Conservation (phyloP, 2,797 vertebrate species). For the Muraenolepis orangiensis region DNA sequence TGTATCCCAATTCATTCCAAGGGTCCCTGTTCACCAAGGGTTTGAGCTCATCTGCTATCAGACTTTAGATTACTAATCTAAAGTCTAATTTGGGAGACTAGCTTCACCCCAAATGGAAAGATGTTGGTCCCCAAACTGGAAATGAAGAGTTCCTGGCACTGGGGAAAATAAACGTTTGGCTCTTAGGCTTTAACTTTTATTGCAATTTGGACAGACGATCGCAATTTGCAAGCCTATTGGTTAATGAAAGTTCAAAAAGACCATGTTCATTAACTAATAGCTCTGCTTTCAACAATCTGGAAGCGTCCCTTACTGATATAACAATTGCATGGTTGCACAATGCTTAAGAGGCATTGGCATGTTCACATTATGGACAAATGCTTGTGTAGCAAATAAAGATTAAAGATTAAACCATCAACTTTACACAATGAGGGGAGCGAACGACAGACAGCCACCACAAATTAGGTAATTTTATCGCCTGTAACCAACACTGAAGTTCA, state of each 20-base stretch:
- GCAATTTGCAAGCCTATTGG: not conserved
- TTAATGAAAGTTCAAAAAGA: not conserved
- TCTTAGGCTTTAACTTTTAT: not conserved
- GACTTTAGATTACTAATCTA: not conserved
- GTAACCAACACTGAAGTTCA: not conserved
- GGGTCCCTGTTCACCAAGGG: conserved; percentile 4
- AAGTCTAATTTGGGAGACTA: no score
- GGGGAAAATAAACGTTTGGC: not conserved
- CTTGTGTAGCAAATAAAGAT: not conserved
- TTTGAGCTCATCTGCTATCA: not conserved
- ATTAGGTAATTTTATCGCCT: not conserved
- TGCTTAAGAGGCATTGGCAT: not conserved
- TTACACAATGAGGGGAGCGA: not conserved
- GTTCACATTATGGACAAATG: not conserved
- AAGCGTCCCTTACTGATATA: no score
- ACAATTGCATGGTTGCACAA: not conserved
- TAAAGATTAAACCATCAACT: not conserved
- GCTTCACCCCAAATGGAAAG: not conserved
- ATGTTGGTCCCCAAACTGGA: not conserved
- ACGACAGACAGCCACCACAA: not conserved
- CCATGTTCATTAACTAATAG: not conserved
- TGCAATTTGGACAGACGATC: not conserved
- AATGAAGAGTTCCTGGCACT: not conserved
- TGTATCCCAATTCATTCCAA: conserved; percentile 30
- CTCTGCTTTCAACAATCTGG: not conserved